A percentile compares a stretch with the other conserved stretches of the same genome.
These are phyloP conservation scores for Lasioglossum calceatum DNA, from an alignment of 2,888 invertebrate genomes.

Conservation along the genomic window DNA sequence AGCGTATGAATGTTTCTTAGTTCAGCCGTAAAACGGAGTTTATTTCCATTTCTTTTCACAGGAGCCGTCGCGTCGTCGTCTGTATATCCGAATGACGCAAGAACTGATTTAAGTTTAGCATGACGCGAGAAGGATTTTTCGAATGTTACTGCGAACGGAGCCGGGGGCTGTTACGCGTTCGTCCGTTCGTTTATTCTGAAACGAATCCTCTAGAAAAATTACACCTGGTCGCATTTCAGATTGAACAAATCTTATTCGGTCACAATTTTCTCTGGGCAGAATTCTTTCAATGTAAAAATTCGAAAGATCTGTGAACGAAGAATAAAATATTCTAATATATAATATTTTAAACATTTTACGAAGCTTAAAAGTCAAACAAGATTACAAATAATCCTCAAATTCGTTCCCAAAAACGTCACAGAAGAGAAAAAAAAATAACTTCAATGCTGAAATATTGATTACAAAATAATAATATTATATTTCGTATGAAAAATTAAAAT, in stretches of 20 bases:
- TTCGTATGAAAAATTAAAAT: too few species aligned
- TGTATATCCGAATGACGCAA: slow-evolving; percentile 40
- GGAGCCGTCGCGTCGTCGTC: slow-evolving; percentile 8
- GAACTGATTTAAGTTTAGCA: slow-evolving; percentile 44
- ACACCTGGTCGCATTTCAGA: not conserved
- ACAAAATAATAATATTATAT: too few species aligned
- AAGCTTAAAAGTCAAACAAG: too few species aligned
- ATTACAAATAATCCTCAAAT: too few species aligned
- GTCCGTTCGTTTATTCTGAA: not conserved
- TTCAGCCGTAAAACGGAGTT: slow-evolving; percentile 5
- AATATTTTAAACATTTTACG: not conserved
- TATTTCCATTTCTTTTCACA: slow-evolving; percentile 45
- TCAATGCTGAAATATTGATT: too few species aligned
- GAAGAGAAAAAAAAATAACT: too few species aligned
- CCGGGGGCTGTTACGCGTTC: not conserved
- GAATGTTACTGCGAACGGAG: not conserved
- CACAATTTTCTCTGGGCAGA: too few species aligned
- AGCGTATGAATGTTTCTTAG: slow-evolving; percentile 25
- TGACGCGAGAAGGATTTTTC: slow-evolving; percentile 16
- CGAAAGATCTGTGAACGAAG: not conserved
- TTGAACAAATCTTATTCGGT: not conserved
- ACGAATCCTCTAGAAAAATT: not conserved
- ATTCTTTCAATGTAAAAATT: too few species aligned
- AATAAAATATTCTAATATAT: not conserved
- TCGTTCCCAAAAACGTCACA: too few species aligned